Conservation (phyloP, 2,113 vertebrate genomes). For the Apteryx owenii region DNA sequence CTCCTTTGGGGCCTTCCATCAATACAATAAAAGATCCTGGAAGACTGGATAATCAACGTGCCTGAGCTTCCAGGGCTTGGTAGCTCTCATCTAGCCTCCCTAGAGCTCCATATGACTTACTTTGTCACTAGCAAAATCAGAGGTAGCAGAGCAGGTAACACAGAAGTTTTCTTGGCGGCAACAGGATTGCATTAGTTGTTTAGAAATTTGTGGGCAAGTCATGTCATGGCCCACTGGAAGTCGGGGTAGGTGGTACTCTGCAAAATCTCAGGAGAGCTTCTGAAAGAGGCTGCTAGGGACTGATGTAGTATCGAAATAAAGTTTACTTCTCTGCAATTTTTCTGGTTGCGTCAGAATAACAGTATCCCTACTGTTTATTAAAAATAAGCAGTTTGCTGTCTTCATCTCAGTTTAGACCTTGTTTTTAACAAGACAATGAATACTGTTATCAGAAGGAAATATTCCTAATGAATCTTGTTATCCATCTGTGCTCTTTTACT, state of each 20-base stretch:
- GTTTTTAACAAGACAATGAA: background rate
- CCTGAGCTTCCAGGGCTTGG: background rate
- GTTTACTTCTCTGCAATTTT: background rate
- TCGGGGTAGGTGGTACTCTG: background rate
- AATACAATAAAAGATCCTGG: background rate
- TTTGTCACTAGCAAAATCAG: background rate
- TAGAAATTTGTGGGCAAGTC: background rate
- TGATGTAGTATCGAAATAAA: background rate
- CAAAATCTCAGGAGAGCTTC: background rate
- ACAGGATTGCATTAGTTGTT: background rate
- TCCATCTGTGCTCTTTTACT: background rate
- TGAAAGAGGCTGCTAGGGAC: background rate
- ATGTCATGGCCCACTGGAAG: background rate
- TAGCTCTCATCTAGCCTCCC: background rate
- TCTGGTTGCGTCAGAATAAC: background rate
- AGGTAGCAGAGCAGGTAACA: background rate
- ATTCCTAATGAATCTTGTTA: background rate
- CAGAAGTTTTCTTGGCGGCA: background rate
- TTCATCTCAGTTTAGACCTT: background rate
- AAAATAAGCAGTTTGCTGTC: background rate
- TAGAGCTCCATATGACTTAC: background rate
- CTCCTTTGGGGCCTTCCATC: background rate
- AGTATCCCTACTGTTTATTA: background rate
- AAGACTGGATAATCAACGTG: background rate
- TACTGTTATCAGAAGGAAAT: background rate